Percentiles rank a stretch among this genome's conserved stretches.
These are phyloP conservation scores for Chesias legatella DNA, from an alignment of 2,888 invertebrate genomes.

Conservation along the genomic window DNA sequence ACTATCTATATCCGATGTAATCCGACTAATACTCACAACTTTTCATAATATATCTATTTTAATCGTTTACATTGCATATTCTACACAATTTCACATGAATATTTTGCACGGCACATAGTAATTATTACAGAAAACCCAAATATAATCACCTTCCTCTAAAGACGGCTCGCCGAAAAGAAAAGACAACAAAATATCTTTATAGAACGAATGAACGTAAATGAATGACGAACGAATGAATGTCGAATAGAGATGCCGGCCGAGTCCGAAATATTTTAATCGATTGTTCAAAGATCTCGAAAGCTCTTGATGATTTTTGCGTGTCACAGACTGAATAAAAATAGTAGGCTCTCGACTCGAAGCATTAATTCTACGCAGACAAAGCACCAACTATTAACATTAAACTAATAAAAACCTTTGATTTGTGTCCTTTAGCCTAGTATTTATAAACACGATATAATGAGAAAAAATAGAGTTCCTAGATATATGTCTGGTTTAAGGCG, in stretches of 20 bases:
- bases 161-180: slow-evolving; percentile 56
- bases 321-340: too few relatives aligned
- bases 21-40: slow-evolving; percentile 28
- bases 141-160: slow-evolving; percentile 51
- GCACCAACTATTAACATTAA: too few relatives aligned
- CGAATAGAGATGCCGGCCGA: slow-evolving; percentile 1
- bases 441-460: too few relatives aligned
- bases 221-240: not conserved
- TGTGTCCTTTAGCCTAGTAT: too few relatives aligned
- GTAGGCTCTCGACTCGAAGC: too few relatives aligned
- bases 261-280: too few relatives aligned
- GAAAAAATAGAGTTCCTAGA: too few relatives aligned
- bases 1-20: slow-evolving; percentile 41
- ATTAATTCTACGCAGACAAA: too few relatives aligned
- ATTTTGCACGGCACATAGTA: not conserved
- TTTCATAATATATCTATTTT: not conserved
- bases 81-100: not conserved
- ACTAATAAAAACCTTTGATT: too few relatives aligned
- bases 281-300: too few relatives aligned
- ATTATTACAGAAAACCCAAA: not conserved
- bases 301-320: too few relatives aligned
- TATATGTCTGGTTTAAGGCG: too few relatives aligned
- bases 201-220: slow-evolving; percentile 1
- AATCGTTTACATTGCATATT: not conserved
- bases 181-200: slow-evolving; percentile 26